phyloP scores from a whole-genome alignment of 2,797 vertebrate species.

The Onychomys torridus region DNA sequence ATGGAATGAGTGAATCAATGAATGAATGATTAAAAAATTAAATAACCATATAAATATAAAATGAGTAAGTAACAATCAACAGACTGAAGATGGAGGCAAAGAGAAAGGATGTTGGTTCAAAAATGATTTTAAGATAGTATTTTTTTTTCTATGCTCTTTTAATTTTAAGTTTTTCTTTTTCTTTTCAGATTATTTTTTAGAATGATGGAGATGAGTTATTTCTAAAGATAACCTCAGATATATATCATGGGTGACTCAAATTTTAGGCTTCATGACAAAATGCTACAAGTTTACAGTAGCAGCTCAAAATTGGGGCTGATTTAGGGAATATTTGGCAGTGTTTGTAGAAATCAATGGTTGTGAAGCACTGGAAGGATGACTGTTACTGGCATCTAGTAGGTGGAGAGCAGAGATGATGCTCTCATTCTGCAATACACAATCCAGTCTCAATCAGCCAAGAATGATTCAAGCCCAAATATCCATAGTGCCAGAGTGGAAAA shows the following conservation, averaged over 20 bases:
- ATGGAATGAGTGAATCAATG: background rate
- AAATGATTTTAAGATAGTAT: constrained; percentile 2
- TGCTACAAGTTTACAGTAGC: background rate
- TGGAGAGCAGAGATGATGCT: constrained; percentile 14
- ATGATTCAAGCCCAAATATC: background rate
- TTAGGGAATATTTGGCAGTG: background rate
- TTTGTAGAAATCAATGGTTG: background rate
- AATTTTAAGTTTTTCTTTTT: background rate
- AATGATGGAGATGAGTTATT: background rate
- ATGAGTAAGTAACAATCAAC: background rate
- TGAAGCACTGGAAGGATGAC: background rate
- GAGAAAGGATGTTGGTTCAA: background rate
- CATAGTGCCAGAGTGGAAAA: background rate
- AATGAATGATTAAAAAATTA: background rate
- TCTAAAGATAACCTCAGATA: background rate
- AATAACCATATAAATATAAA: background rate
- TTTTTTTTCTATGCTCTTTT: background rate
- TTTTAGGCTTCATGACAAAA: background rate
- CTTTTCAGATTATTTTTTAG: constrained; percentile 16
- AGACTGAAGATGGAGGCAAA: background rate
- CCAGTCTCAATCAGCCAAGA: background rate
- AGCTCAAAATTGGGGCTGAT: background rate
- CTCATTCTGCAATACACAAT: background rate
- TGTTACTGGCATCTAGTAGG: background rate
- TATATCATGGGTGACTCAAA: background rate